Evolutionary conservation across 2,797 vertebrate species (phyloP).

Genomic region (Phalanger gymnotis): DNA sequence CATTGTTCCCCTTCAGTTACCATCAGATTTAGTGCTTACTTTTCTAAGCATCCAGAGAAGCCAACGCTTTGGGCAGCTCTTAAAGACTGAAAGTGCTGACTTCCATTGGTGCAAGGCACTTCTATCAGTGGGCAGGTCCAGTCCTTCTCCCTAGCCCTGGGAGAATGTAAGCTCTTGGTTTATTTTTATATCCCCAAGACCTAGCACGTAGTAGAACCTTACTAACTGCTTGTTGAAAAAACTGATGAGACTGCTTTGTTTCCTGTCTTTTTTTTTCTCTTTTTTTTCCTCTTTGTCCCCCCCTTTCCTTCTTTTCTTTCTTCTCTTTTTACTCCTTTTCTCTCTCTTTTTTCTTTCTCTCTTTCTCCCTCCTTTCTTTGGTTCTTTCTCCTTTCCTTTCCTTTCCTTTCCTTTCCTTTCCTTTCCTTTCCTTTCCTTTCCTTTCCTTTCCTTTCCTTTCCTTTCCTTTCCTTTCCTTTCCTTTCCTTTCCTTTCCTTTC

Average conservation of each 20-base stretch:
- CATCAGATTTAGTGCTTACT: not conserved
- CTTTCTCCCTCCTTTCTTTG: no score
- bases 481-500: no score
- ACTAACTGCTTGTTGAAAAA: conserved; percentile 4
- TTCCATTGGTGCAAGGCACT: no score
- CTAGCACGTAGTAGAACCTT: not conserved
- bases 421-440: no score
- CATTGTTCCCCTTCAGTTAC: not conserved
- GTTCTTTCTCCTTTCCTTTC: no score
- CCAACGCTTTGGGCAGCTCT: not conserved
- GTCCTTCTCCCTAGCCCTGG: not conserved
- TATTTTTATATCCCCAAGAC: not conserved
- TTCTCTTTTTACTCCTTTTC: no score
- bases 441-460: no score
- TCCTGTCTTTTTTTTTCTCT: not conserved
- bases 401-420: no score
- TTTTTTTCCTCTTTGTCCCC: no score
- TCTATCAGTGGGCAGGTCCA: not conserved
- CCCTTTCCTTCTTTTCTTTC: no score
- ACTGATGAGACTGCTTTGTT: not conserved
- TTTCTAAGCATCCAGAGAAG: not conserved
- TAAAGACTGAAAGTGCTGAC: not conserved
- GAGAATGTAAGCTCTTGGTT: not conserved
- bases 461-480: no score
- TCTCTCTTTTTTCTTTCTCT: no score